Evolutionary conservation across 1,140 invertebrate species (phyloP).

Genomic region (Vanessa tameamea): DNA sequence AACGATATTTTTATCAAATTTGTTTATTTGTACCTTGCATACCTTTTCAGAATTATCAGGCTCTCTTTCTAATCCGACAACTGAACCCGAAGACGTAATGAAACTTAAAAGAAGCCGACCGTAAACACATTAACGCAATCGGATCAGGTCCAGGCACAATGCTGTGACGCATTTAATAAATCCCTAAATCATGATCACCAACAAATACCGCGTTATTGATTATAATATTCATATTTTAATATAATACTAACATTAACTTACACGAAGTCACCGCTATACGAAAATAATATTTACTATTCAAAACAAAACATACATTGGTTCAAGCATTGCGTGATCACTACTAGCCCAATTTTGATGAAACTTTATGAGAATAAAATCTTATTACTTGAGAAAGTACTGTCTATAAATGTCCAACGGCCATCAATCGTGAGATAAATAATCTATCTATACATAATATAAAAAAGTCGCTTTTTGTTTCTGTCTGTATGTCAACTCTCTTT

Average conservation of each 20-base stretch:
- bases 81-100: slow-evolving; percentile 30
- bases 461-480: no score
- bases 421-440: no score
- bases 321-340: no score
- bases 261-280: neutral
- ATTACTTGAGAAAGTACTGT: no score
- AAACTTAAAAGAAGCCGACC: slow-evolving; percentile 56
- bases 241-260: neutral
- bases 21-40: slow-evolving; percentile 10
- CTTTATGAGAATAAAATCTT: no score
- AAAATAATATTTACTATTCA: no score
- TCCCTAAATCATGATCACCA: slow-evolving; percentile 41
- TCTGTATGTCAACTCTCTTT: no score
- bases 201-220: slow-evolving; percentile 35
- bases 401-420: no score
- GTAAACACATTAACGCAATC: slow-evolving; percentile 66
- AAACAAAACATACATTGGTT: no score
- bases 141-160: slow-evolving; percentile 56
- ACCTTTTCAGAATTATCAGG: slow-evolving; percentile 13
- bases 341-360: no score
- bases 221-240: slow-evolving; percentile 31
- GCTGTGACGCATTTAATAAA: slow-evolving; percentile 48
- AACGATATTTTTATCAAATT: neutral
- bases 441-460: no score
- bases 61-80: slow-evolving; percentile 46